A percentile compares a stretch with the other conserved stretches of the same genome.
Conservation (phyloP, 2,797 vertebrate genomes). For the Tympanoctomys barrerae region DNA sequence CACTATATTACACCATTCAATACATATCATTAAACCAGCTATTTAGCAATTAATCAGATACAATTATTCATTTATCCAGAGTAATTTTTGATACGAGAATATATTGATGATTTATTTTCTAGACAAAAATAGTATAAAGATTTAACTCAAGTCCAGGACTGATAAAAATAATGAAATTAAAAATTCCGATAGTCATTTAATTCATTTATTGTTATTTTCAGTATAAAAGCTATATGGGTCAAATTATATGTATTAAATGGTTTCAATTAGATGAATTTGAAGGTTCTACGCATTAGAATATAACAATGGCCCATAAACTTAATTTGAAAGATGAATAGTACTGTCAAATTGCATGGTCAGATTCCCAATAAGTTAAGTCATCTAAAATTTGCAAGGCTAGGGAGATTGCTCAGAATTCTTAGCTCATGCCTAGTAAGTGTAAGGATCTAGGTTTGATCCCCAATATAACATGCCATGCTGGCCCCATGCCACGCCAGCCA, state of each 20-base stretch:
- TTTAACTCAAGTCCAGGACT: background rate
- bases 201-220: background rate
- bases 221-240: background rate
- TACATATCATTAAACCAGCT: background rate
- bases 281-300: background rate
- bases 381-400: constrained; percentile 14
- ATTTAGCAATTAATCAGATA: background rate
- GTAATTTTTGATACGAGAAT: background rate
- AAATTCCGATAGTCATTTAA: background rate
- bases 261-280: background rate
- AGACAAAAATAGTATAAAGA: background rate
- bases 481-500: too few species aligned
- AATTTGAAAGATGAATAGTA: background rate
- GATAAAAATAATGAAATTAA: background rate
- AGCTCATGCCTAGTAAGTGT: too few species aligned
- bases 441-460: too few species aligned
- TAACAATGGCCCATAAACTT: background rate
- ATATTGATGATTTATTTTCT: background rate
- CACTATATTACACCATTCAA: background rate
- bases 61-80: background rate
- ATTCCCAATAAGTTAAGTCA: background rate
- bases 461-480: too few species aligned
- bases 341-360: constrained; percentile 44
- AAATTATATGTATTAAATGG: constrained; percentile 23
- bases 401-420: too few species aligned